Percentiles rank a stretch among this genome's conserved stretches.
phyloP scores from a whole-genome alignment of 1,140 invertebrate genomes.

The Listronotus bonariensis region DNA sequence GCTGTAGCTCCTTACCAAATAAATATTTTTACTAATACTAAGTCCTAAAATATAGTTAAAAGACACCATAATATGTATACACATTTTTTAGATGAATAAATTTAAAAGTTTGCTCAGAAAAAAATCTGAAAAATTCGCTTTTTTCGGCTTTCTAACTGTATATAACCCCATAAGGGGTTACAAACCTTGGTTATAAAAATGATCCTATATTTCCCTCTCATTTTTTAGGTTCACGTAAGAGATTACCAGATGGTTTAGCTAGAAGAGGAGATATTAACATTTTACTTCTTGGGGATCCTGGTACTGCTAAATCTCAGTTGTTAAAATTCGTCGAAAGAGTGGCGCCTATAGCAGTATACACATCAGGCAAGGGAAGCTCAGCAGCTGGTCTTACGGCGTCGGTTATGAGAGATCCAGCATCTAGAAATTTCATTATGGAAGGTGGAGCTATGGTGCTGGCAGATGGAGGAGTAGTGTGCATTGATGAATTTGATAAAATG shows the following conservation, averaged over 20 bases:
- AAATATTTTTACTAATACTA: too few relatives aligned
- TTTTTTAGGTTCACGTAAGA: constrained; percentile 75
- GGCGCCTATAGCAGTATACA: constrained; percentile 95
- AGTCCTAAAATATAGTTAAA: too few relatives aligned
- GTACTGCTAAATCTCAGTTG: constrained; percentile 98
- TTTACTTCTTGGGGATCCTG: constrained; percentile 94
- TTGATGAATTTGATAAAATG: constrained; percentile 99
- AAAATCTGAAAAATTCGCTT: too few relatives aligned
- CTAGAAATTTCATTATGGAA: constrained; percentile 98
- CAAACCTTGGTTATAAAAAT: too few relatives aligned
- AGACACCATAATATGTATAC: too few relatives aligned
- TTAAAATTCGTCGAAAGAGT: constrained; percentile 98
- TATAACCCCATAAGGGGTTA: too few relatives aligned
- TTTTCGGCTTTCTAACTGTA: too few relatives aligned
- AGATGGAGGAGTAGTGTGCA: constrained; percentile 98
- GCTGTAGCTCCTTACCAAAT: too few relatives aligned
- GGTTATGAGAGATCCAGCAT: constrained; percentile 89
- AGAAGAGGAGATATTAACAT: constrained; percentile 97
- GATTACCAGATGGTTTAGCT: constrained; percentile 92
- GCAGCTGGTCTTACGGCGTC: constrained; percentile 98
- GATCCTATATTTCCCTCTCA: too few relatives aligned
- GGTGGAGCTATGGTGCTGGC: constrained; percentile 99
- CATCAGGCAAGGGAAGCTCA: constrained; percentile 96
- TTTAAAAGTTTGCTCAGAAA: too few relatives aligned
- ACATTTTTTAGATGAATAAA: too few relatives aligned